A percentile compares a stretch with the other conserved stretches of the same genome.
phyloP scores from a whole-genome alignment of 1,140 invertebrate species.

The Chionoecetes opilio region DNA sequence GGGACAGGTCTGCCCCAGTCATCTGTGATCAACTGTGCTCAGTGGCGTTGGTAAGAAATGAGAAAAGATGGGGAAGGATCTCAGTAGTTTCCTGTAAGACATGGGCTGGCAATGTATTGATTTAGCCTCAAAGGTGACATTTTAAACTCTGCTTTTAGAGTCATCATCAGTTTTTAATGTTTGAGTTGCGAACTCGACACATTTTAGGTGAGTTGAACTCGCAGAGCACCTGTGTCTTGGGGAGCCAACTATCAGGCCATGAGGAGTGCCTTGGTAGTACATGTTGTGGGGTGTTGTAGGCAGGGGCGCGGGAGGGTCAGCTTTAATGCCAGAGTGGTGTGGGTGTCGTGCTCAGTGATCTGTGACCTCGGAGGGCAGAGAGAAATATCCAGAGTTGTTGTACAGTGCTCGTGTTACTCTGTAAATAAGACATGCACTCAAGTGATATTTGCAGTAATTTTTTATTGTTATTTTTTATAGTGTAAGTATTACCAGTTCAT shows the following conservation, averaged over 20 bases:
- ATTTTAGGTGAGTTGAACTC: constrained; percentile 43
- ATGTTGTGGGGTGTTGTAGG: constrained; percentile 58
- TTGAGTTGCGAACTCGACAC: neutral
- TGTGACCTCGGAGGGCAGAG: neutral
- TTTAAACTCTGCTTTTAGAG: constrained; percentile 44
- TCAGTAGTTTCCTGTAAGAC: constrained; percentile 64
- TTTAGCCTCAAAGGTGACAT: constrained; percentile 62
- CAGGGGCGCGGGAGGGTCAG: neutral
- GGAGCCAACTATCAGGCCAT: constrained; percentile 55
- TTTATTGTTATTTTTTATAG: constrained; percentile 77
- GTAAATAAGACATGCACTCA: constrained; percentile 69
- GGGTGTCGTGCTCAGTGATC: constrained; percentile 37
- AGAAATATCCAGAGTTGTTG: constrained; percentile 38
- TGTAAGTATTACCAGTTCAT: constrained; percentile 59
- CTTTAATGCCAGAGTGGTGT: neutral
- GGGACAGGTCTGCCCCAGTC: neutral
- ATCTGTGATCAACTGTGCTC: constrained; percentile 61
- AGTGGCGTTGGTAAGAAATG: constrained; percentile 8
- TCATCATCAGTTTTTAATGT: neutral
- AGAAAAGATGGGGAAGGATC: constrained; percentile 54
- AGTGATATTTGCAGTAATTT: constrained; percentile 69
- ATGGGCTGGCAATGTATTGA: constrained; percentile 45
- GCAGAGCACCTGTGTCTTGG: constrained; percentile 29
- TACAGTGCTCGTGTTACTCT: constrained; percentile 66
- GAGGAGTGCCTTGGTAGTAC: constrained; percentile 71